Evolutionary conservation across 2,888 invertebrate genomes (phyloP).

Genomic region (Drosophila meridiana): DNA sequence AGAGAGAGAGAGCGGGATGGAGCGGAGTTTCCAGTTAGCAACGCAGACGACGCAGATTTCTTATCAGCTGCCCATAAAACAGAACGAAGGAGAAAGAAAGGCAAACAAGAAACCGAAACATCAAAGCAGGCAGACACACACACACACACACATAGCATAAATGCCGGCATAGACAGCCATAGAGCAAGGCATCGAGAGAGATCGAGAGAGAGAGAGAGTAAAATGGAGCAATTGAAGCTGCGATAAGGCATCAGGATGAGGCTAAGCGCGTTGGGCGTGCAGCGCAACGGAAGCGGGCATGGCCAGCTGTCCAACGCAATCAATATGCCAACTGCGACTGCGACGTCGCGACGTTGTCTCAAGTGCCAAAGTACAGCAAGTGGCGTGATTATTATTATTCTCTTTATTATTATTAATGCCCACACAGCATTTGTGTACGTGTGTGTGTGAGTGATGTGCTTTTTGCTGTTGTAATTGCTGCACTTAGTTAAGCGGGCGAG

Average conservation of each 20-base stretch:
- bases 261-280: constrained; percentile 33
- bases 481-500: constrained; percentile 15
- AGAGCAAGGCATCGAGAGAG: not conserved
- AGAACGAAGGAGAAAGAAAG: constrained; percentile 19
- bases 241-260: constrained; percentile 48
- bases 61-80: constrained; percentile 34
- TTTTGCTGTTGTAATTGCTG: constrained; percentile 54
- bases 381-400: constrained; percentile 75
- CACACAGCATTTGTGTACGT: constrained; percentile 11
- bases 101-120: constrained; percentile 12
- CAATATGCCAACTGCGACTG: constrained; percentile 27
- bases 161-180: not conserved
- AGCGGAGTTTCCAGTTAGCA: constrained; percentile 33
- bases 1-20: not conserved
- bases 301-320: constrained; percentile 36
- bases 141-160: not conserved
- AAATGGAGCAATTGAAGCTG: constrained; percentile 10
- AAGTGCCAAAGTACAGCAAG: constrained; percentile 71
- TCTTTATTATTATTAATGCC: constrained; percentile 52
- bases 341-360: constrained; percentile 17
- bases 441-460: constrained; percentile 12
- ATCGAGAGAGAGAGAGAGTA: constrained; percentile 4
- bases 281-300: constrained; percentile 67
- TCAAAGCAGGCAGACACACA: constrained; percentile 4
- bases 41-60: constrained; percentile 35